Percentiles rank a stretch among this genome's conserved stretches.
Conservation (phyloP, 2,888 invertebrate genomes). For the Stegana nigrithorax region DNA sequence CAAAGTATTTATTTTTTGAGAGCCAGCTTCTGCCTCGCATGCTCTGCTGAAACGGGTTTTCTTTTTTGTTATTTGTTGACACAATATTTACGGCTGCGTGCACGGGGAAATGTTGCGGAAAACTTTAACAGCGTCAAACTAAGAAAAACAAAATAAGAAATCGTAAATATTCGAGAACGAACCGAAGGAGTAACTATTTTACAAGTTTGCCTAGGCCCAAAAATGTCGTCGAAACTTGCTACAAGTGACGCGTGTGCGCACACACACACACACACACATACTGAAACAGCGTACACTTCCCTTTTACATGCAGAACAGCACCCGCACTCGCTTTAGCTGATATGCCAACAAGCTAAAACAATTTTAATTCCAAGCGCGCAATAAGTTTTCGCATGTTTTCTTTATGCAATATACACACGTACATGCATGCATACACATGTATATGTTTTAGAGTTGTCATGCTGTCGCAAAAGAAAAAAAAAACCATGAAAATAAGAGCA, state of each 20-base stretch:
- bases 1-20: background rate
- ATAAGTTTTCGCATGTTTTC: background rate
- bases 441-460: background rate
- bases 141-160: too few relatives aligned
- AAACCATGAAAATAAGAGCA: background rate
- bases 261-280: too few relatives aligned
- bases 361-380: too few relatives aligned
- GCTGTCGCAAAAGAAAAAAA: background rate
- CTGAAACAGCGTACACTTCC: too few relatives aligned
- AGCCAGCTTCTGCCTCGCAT: background rate
- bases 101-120: slow-evolving; percentile 45
- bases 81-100: slow-evolving; percentile 40
- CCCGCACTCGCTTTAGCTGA: too few relatives aligned
- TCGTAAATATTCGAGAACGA: slow-evolving; percentile 31
- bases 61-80: too few relatives aligned
- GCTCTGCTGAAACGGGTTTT: too few relatives aligned
- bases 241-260: too few relatives aligned
- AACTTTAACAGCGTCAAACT: too few relatives aligned
- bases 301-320: too few relatives aligned
- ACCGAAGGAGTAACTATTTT: slow-evolving; percentile 46
- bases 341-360: too few relatives aligned
- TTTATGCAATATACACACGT: background rate
- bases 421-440: background rate
- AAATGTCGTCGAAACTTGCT: too few relatives aligned
- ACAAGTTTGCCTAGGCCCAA: slow-evolving; percentile 34